These are phyloP conservation scores for Caranx ignobilis DNA, from an alignment of 2,113 vertebrate species.

Conservation along the genomic window DNA sequence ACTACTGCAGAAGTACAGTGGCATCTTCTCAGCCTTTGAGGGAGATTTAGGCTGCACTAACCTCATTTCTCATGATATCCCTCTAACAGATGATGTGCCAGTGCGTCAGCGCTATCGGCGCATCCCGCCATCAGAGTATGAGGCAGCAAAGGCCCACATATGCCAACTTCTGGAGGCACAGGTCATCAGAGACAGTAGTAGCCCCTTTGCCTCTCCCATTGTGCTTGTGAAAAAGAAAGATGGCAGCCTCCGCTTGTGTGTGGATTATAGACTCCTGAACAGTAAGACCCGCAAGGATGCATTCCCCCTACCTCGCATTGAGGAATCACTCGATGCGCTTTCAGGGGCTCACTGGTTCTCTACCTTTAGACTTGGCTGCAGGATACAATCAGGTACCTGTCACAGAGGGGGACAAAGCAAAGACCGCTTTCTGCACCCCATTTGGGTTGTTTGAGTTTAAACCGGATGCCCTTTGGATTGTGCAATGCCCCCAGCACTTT, in stretches of 20 bases:
- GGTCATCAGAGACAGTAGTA: constrained; percentile 18
- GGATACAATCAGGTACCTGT: constrained; percentile 36
- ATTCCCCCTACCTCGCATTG: constrained; percentile 9
- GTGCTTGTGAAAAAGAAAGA: constrained; percentile 13
- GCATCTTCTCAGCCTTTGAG: too few species aligned
- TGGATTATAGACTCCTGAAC: constrained; percentile 8
- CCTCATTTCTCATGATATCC: constrained; percentile 18
- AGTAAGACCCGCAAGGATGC: constrained; percentile 10
- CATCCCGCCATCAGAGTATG: neutral
- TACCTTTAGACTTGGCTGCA: too few species aligned
- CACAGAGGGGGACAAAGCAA: neutral
- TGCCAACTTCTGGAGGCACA: neutral
- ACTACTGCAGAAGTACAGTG: too few species aligned
- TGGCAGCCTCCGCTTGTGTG: neutral
- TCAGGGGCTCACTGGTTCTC: too few species aligned
- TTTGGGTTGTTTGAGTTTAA: constrained; percentile 7
- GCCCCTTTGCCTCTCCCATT: constrained; percentile 6
- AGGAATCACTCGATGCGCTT: neutral
- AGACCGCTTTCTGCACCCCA: constrained; percentile 4
- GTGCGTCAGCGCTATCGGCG: neutral
- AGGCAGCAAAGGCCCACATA: neutral
- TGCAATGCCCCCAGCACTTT: neutral
- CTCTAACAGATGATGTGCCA: neutral
- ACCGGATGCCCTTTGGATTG: constrained; percentile 7
- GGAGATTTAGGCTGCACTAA: constrained; percentile 9